phyloP scores from a whole-genome alignment of 1,140 invertebrate species.

The Drosophila lacertosa region DNA sequence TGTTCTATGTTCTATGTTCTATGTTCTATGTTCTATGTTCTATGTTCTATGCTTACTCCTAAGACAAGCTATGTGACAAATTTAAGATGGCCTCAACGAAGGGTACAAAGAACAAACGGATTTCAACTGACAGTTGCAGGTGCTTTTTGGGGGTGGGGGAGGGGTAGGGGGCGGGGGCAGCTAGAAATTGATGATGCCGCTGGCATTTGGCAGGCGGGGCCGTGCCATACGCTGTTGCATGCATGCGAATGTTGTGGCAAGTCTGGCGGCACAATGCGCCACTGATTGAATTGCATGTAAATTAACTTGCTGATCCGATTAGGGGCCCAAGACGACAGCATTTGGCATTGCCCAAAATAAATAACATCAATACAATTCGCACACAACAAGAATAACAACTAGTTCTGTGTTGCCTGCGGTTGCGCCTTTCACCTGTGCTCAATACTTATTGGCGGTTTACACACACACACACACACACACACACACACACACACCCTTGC shows the following conservation, averaged over 20 bases:
- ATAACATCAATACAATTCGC: slow-evolving; percentile 39
- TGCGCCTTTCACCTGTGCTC: slow-evolving; percentile 24
- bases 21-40: no score
- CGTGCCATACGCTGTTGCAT: slow-evolving; percentile 50
- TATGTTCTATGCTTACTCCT: no score
- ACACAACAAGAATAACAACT: slow-evolving; percentile 18
- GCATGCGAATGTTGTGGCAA: slow-evolving; percentile 28
- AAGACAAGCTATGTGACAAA: no score
- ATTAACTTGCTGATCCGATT: slow-evolving; percentile 81
- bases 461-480: slow-evolving; percentile 20
- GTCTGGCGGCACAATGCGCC: slow-evolving; percentile 60
- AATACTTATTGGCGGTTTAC: slow-evolving; percentile 28
- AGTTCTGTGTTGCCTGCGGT: slow-evolving; percentile 11
- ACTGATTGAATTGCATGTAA: slow-evolving; percentile 80
- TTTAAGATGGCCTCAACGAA: no score
- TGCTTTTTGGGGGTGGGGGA: background rate
- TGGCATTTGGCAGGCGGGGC: slow-evolving; percentile 41
- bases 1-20: no score
- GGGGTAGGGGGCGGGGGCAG: slow-evolving; percentile 1
- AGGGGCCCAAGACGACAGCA: slow-evolving; percentile 50
- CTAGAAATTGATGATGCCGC: slow-evolving; percentile 40
- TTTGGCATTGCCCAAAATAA: slow-evolving; percentile 50
- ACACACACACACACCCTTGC: background rate
- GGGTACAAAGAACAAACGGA: no score
- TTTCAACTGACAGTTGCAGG: slow-evolving; percentile 14